phyloP scores from a whole-genome alignment of 1,140 invertebrate genomes.

The Drosophila miranda region DNA sequence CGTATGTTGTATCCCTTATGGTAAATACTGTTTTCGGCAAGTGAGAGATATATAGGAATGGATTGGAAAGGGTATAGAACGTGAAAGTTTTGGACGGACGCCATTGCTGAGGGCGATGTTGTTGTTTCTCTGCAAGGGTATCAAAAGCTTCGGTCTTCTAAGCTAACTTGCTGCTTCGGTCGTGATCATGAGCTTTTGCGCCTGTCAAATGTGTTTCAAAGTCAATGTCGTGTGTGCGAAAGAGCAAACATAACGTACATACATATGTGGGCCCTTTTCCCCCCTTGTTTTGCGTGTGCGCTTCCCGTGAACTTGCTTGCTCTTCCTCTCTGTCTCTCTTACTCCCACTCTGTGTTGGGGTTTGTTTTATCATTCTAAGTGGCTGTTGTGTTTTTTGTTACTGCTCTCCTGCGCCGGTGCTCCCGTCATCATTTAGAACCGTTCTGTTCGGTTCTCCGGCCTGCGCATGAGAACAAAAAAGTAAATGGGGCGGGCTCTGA shows the following conservation, averaged over 20 bases:
- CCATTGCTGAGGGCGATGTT: no score
- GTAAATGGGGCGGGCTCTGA: slow-evolving; percentile 58
- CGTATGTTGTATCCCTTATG: no score
- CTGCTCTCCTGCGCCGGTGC: slow-evolving; percentile 48
- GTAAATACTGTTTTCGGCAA: no score
- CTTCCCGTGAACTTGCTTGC: slow-evolving; percentile 17
- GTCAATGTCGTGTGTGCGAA: slow-evolving; percentile 59
- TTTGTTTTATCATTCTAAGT: slow-evolving; percentile 74
- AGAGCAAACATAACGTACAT: slow-evolving; percentile 17
- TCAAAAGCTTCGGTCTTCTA: no score
- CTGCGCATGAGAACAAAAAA: slow-evolving; percentile 51
- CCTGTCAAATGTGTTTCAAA: slow-evolving; percentile 77
- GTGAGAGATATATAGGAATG: no score
- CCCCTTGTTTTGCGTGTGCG: slow-evolving; percentile 30
- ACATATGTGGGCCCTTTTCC: slow-evolving; percentile 20
- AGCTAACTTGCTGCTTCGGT: slow-evolving; percentile 8
- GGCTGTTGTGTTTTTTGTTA: slow-evolving; percentile 36
- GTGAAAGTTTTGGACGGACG: no score
- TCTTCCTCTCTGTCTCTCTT: slow-evolving; percentile 8
- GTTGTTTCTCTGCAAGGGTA: no score
- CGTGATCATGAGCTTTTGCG: slow-evolving; percentile 36
- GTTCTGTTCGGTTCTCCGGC: slow-evolving; percentile 51
- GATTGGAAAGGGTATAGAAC: no score
- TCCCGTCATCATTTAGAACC: slow-evolving; percentile 77
- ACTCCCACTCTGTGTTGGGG: slow-evolving; percentile 22